These are phyloP conservation scores for Aselliscus stoliczkanus DNA, from an alignment of 2,797 vertebrate species.

Conservation along the genomic window DNA sequence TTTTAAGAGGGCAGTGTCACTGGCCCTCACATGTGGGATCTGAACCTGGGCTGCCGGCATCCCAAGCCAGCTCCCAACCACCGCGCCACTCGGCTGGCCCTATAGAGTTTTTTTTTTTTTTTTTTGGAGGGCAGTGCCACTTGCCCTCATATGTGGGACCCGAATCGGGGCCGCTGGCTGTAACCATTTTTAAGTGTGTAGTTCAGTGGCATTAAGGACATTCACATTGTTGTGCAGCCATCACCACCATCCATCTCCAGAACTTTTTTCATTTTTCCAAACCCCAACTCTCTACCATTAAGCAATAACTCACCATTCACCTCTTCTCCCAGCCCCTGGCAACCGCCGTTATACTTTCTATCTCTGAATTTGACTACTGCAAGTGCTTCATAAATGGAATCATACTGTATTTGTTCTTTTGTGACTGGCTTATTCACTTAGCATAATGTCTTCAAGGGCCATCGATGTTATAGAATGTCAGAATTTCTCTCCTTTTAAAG, in stretches of 20 bases:
- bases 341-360: neutral
- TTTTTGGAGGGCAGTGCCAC: too few relatives aligned
- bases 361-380: neutral
- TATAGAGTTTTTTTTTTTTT: too few relatives aligned
- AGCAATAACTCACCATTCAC: neutral
- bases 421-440: neutral
- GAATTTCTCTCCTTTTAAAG: neutral
- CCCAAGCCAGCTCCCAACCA: too few relatives aligned
- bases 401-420: neutral
- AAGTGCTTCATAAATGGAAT: neutral
- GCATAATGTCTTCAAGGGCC: neutral
- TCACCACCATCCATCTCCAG: neutral
- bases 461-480: neutral
- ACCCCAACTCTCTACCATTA: neutral
- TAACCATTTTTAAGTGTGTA: neutral
- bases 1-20: too few relatives aligned
- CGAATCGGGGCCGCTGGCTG: too few relatives aligned
- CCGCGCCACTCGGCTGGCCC: too few relatives aligned
- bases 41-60: too few relatives aligned
- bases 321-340: neutral
- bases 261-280: neutral
- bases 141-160: too few relatives aligned
- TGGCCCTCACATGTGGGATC: too few relatives aligned
- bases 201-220: neutral
- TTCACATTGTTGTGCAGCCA: neutral